Evolutionary conservation across 2,888 invertebrate species (phyloP), one percentile per base, ranked within the genome.

Genomic region (Ormyrus nitidulus): DNA sequence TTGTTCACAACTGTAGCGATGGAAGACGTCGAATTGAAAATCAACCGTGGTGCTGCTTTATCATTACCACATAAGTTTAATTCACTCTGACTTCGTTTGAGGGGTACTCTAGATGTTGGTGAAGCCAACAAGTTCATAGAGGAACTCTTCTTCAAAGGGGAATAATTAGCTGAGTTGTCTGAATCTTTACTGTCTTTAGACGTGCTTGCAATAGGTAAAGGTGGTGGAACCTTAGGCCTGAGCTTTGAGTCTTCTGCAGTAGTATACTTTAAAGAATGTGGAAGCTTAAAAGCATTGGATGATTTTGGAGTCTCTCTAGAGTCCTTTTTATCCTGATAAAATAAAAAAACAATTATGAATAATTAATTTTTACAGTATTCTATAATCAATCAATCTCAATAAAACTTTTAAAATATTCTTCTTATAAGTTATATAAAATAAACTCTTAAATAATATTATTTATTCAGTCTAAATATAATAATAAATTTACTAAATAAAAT

Each of bases 21-120:
- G 3, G 91, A 91, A 1, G 91, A 91, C 0, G 91, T 87, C 0
- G 90, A 90, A 65, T 89, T 86, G 64, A 89, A 90, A n/a, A 89
- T 88, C 8, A 88, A 65, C 2, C 87, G 85, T 11, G 86, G 81
- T 5, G 80, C 73, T 54, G 77, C 84, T 13, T 84, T 84, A 64
- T 85, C 87, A 49, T 88, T 88, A 5, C 84, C 86, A n/a, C 85
- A 83, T 3, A 90, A 75, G 79, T 90, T 89, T 4, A 90, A 81
- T 61, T 90, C 90, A 81, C 90, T 90, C 65, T 90, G 89, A 79
- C 90, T 90, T 70, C 90, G 85, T 68, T 89, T 90, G 3, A 89
- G 80, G 2, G 85, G 77, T 7, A 84, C 77, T 76, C 83, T 82
- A 4, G 84, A 76, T 4, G 84, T 48, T 1, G 86, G 73, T n/a